These are phyloP conservation scores for Acronicta alni DNA, from an alignment of 2,888 invertebrate species.

Conservation along the genomic window DNA sequence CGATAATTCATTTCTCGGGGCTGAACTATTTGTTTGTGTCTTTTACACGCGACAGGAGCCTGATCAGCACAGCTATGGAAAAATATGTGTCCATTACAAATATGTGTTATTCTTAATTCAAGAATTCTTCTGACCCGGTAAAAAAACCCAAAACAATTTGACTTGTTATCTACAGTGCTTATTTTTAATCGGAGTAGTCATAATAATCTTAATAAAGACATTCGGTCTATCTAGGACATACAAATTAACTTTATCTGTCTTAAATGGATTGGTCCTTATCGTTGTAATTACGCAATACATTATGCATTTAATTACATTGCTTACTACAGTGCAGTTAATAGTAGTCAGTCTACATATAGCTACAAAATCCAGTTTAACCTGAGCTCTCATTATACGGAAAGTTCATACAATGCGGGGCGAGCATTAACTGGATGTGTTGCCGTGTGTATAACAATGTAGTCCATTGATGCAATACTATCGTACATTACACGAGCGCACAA, in stretches of 20 bases:
- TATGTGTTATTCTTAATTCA: background rate
- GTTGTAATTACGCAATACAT: background rate
- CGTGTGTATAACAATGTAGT: too few species aligned
- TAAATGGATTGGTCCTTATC: too few species aligned
- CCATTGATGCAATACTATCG: too few species aligned
- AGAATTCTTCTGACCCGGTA: background rate
- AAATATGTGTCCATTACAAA: too few species aligned
- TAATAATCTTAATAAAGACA: constrained; percentile 3
- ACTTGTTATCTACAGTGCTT: constrained; percentile 10
- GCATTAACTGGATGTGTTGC: too few species aligned
- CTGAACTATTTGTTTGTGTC: background rate
- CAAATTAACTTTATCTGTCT: background rate
- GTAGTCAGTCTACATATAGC: too few species aligned
- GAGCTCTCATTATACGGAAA: too few species aligned
- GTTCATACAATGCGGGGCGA: too few species aligned
- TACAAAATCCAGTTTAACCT: too few species aligned
- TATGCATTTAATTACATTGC: background rate
- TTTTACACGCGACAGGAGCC: background rate
- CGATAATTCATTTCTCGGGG: too few species aligned
- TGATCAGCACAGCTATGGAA: background rate
- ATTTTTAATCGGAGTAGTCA: constrained; percentile 3
- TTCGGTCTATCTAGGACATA: background rate
- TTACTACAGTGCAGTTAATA: background rate
- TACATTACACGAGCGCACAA: too few species aligned
- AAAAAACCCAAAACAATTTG: constrained; percentile 1